A percentile compares a stretch with the other conserved stretches of the same genome.
Evolutionary conservation across 2,888 invertebrate genomes (phyloP).

Genomic region (Aricia artaxerxes): DNA sequence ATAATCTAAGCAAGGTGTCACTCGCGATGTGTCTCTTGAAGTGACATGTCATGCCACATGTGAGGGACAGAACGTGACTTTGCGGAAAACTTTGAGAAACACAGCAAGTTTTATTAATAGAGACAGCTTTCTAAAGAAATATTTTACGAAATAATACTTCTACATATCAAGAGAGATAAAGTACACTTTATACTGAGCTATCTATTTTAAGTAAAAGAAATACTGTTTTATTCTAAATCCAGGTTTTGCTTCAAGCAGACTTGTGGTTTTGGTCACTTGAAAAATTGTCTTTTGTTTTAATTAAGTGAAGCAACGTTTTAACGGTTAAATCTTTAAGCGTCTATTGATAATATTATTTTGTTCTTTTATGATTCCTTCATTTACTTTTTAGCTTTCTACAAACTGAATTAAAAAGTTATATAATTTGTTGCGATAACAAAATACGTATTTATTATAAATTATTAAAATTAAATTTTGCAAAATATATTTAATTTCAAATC

Average conservation of each 20-base stretch:
- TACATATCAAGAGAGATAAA: neutral
- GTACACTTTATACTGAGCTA: neutral
- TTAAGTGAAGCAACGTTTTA: too few species aligned
- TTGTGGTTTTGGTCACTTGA: too few species aligned
- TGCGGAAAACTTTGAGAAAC: constrained; percentile 16
- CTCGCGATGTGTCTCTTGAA: neutral
- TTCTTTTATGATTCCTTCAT: too few species aligned
- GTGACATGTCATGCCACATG: constrained; percentile 25
- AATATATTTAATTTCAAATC: too few species aligned
- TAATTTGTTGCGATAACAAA: neutral
- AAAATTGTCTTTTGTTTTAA: too few species aligned
- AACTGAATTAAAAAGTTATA: neutral
- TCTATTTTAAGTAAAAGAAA: neutral
- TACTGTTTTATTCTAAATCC: neutral
- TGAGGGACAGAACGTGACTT: constrained; percentile 28
- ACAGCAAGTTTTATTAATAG: constrained; percentile 20
- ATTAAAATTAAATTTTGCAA: too few species aligned
- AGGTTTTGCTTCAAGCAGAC: neutral
- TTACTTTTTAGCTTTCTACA: too few species aligned
- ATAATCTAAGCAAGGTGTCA: constrained; percentile 12
- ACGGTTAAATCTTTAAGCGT: too few species aligned
- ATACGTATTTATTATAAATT: neutral
- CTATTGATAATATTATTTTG: too few species aligned
- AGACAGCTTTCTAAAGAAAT: neutral
- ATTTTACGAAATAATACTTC: neutral